These are phyloP conservation scores for Leptinotarsa undecemlineata DNA, from an alignment of 1,140 invertebrate species.

Conservation along the genomic window DNA sequence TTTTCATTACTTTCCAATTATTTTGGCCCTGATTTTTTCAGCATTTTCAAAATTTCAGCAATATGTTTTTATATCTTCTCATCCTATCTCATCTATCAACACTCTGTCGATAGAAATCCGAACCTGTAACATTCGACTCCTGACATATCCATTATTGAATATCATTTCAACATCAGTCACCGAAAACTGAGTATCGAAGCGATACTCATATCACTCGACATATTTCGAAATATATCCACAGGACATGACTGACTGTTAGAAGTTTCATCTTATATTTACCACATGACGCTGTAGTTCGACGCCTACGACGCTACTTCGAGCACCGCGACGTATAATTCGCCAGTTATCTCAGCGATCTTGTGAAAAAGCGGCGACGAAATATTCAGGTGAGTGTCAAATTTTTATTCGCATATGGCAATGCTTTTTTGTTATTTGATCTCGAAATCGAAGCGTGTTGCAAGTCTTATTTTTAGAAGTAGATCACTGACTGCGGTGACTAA, in stretches of 20 bases:
- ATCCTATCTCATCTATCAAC: background rate
- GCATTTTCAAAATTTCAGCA: too few species aligned
- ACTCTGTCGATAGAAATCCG: background rate
- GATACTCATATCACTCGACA: background rate
- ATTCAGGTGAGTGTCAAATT: slow-evolving; percentile 39
- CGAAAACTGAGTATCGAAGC: background rate
- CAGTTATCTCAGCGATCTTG: slow-evolving; percentile 49
- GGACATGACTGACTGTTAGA: background rate
- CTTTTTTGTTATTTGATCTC: slow-evolving; percentile 24
- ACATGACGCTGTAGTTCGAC: slow-evolving; percentile 23
- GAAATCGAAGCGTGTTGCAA: slow-evolving; percentile 21
- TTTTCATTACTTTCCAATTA: too few species aligned
- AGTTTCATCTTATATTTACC: background rate
- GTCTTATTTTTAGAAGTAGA: slow-evolving; percentile 10
- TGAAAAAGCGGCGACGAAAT: slow-evolving; percentile 49
- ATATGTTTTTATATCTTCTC: too few species aligned
- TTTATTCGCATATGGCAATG: slow-evolving; percentile 19
- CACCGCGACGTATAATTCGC: slow-evolving; percentile 15
- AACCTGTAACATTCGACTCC: background rate
- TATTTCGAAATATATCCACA: background rate
- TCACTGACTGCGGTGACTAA: slow-evolving; percentile 28
- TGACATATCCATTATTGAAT: background rate
- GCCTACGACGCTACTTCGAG: slow-evolving; percentile 31
- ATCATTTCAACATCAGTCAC: too few species aligned
- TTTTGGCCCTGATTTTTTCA: too few species aligned